A percentile compares a stretch with the other conserved stretches of the same genome.
These are phyloP conservation scores for Plebejus melissa DNA, from an alignment of 2,888 invertebrate genomes.

Conservation along the genomic window DNA sequence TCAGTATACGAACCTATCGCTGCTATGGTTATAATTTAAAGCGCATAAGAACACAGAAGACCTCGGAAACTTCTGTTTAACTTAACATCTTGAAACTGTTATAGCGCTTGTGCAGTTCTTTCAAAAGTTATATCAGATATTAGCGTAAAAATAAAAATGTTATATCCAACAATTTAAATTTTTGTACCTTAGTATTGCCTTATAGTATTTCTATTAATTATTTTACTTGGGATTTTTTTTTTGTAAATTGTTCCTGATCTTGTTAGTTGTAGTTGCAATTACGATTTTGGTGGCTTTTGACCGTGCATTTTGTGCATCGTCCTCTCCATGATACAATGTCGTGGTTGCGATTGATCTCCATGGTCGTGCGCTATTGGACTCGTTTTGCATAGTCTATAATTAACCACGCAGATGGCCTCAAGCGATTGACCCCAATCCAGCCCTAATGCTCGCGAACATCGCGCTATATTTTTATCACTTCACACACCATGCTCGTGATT, in stretches of 20 bases:
- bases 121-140: neutral
- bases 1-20: slow-evolving; percentile 1
- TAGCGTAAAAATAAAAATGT: neutral
- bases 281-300: neutral
- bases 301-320: slow-evolving; percentile 2
- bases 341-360: slow-evolving; percentile 59
- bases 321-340: slow-evolving; percentile 34
- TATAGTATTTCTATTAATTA: too few species aligned
- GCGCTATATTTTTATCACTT: slow-evolving; percentile 68
- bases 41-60: neutral
- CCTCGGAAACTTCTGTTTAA: neutral
- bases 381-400: slow-evolving; percentile 68
- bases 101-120: neutral
- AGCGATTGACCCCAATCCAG: slow-evolving; percentile 75
- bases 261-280: neutral
- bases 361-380: slow-evolving; percentile 59
- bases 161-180: too few species aligned
- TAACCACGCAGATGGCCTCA: slow-evolving; percentile 74
- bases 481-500: slow-evolving; percentile 49
- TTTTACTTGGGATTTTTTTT: neutral
- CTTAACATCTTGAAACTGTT: neutral
- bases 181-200: too few species aligned
- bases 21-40: neutral
- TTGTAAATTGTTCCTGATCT: neutral
- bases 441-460: slow-evolving; percentile 64